Evolutionary conservation across 2,888 invertebrate genomes (phyloP), one percentile per base, ranked within the genome.

Genomic region (Lissonota sp.): DNA sequence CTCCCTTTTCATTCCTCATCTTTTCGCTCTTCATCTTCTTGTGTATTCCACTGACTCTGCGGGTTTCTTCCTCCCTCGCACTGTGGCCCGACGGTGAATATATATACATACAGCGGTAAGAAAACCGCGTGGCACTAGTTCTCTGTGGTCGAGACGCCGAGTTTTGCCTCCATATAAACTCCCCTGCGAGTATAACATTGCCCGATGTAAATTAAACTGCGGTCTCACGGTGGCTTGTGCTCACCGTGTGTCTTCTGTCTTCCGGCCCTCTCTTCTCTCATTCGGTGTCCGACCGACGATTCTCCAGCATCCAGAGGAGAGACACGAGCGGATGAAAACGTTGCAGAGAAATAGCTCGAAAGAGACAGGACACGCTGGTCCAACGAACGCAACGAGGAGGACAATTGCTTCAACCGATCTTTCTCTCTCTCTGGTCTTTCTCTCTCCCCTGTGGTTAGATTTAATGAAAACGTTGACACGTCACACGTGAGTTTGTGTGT

Each of bases 311-410:
- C 73, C 78, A 72, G 55, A 1, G 8, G 4, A 40, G 39, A 58
- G 51, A 74, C 79, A 67, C 70, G 66, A 67, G 67, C 63, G 78
- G 84, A 88, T 87, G 87, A 88, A 88, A 89, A 86, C 80, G 85
- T 88, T 84, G 84, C 86, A 80, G 78, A 75, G 63, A 69, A 49
- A 26, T 26, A 26, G 62, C 62, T 78, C 70, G 55, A 75, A 72
- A 46, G 26, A 26, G 39, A 80, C n/a, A n/a, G 66, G 63, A 82
- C 72, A 75, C 72, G 71, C 64, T 63, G 62, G 26, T 26, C 63
- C 78, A 79, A 63, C 63, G 77, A 81, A 80, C 60, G 51, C 69
- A 44, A 63, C 42, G 53, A 63, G 69, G 44, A n/a, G 64, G 66
- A 67, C 64, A 69, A 26, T 46, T 44, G 62, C 42, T 53, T 3